These are phyloP conservation scores for Drosophila niveifrons DNA, from an alignment of 2,888 invertebrate genomes.

Conservation along the genomic window DNA sequence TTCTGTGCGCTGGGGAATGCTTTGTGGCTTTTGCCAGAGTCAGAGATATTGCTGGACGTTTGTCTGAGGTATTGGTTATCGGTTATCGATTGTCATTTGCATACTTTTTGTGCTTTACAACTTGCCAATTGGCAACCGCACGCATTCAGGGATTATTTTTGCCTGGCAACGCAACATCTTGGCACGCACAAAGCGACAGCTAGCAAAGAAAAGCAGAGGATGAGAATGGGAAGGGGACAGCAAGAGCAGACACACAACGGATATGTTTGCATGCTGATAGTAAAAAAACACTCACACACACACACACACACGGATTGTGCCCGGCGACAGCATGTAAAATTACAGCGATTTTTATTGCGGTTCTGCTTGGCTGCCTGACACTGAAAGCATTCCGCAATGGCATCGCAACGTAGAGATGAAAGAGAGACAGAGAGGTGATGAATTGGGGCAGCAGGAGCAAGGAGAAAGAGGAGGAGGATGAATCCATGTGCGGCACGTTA, in stretches of 20 bases:
- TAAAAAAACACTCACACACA: conserved; percentile 16
- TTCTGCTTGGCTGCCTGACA: conserved; percentile 69
- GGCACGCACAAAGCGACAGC: conserved; percentile 16
- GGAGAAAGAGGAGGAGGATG: not conserved
- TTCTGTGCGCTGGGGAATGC: not conserved
- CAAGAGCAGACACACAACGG: conserved; percentile 30
- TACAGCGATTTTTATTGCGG: conserved; percentile 75
- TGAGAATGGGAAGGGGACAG: not conserved
- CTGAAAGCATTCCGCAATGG: conserved; percentile 47
- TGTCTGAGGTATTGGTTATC: conserved; percentile 38
- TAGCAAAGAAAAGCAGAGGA: not conserved
- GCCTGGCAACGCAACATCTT: conserved; percentile 53
- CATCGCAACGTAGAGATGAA: not conserved
- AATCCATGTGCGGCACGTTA: conserved; percentile 39
- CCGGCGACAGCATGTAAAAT: conserved; percentile 66
- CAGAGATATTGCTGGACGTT: conserved; percentile 6
- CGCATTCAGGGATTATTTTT: conserved; percentile 50
- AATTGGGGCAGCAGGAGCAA: not conserved
- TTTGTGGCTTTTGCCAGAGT: conserved; percentile 11
- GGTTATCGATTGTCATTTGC: conserved; percentile 49
- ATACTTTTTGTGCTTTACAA: conserved; percentile 29
- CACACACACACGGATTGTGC: conserved; percentile 2
- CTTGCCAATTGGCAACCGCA: conserved; percentile 38
- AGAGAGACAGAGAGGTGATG: not conserved
- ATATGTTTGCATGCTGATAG: conserved; percentile 38